phyloP scores from a whole-genome alignment of 1,140 invertebrate genomes.

The Dolichoris vasculosae region DNA sequence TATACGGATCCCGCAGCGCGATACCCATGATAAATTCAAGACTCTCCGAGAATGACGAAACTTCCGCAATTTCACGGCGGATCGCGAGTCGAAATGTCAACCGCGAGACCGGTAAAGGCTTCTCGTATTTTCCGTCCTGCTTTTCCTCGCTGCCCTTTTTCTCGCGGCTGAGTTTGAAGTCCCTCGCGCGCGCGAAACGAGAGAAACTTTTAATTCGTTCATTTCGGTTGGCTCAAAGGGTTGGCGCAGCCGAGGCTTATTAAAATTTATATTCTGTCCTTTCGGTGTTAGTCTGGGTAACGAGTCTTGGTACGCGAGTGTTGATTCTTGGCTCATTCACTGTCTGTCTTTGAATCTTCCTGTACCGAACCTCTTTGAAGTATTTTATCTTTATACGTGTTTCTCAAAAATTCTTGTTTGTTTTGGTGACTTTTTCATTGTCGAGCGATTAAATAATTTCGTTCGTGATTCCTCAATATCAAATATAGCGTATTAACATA shows the following conservation, averaged over 20 bases:
- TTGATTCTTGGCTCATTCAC: not conserved
- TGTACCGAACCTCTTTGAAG: not conserved
- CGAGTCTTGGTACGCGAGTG: not conserved
- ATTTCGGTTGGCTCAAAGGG: conserved; percentile 69
- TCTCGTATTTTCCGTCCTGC: not conserved
- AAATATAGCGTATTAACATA: no score
- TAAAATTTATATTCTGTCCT: conserved; percentile 67
- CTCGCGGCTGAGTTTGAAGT: conserved; percentile 30
- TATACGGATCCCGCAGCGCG: not conserved
- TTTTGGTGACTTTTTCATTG: no score
- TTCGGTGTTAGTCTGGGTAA: not conserved
- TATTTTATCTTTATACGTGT: not conserved
- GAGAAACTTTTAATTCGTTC: conserved; percentile 72
- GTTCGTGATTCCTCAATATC: no score
- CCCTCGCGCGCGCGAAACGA: conserved; percentile 51
- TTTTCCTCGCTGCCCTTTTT: not conserved
- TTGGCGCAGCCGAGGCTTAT: conserved; percentile 64
- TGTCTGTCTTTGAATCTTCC: not conserved
- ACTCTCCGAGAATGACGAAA: conserved; percentile 63
- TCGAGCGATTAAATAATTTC: no score
- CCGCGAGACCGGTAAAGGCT: conserved; percentile 68
- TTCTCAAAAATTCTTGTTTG: no score
- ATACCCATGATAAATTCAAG: conserved; percentile 57
- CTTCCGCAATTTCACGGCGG: conserved; percentile 62
- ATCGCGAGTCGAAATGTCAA: conserved; percentile 66